Base-by-base conservation (phyloP, 2,113 vertebrate genomes). In the Hippocampus comes region DNA sequence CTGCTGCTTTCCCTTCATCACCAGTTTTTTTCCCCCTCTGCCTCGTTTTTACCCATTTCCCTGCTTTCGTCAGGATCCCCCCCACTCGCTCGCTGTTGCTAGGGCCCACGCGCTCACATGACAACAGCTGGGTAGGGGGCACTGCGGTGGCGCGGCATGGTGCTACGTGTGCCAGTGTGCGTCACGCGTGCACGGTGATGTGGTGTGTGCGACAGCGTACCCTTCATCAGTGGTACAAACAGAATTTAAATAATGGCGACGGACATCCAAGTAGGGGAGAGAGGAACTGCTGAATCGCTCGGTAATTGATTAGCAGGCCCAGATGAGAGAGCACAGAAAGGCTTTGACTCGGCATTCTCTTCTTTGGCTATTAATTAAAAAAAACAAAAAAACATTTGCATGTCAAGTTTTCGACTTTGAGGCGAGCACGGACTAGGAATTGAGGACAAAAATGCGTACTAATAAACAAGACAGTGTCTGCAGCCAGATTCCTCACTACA, bases 91-190 rank as follows among this genome's bases (percentile, higher is more conserved):
- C 78, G 79, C 91, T 93, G 91, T 92, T 92, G 91, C 91, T 93
- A 93, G 91, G 92, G 91, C 87, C 90, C 69, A 30, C 80, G 82
- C 73, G 77, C 78, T 92, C 89, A 90, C 91, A 89, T 92, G 90
- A 91, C 84, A 88, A 78, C 90, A 88, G 80, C 87, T 87, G 89
- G 91, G 87, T 91, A 92, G 89, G 91, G 91, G 91, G 91, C 90
- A 88, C 91, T 91, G 88, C 85, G 25, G 80, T 87, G 91, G 80
- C 86, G 89, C 66, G 15, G 23, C 80, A 84, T 75, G 42, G 69
- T 65, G 65, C 53, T n/a, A 83, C 67, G 59, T 75, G 78, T 70
- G 77, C 73, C 34, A 77, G 82, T 75, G 80, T 81, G 81, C 55
- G 25, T 74, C 77, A 77, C 18, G 2, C 18, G 30, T 38, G 59